A percentile compares a stretch with the other conserved stretches of the same genome.
These are phyloP conservation scores for Boleophthalmus pectinirostris DNA, from an alignment of 2,113 vertebrate genomes.

Conservation along the genomic window DNA sequence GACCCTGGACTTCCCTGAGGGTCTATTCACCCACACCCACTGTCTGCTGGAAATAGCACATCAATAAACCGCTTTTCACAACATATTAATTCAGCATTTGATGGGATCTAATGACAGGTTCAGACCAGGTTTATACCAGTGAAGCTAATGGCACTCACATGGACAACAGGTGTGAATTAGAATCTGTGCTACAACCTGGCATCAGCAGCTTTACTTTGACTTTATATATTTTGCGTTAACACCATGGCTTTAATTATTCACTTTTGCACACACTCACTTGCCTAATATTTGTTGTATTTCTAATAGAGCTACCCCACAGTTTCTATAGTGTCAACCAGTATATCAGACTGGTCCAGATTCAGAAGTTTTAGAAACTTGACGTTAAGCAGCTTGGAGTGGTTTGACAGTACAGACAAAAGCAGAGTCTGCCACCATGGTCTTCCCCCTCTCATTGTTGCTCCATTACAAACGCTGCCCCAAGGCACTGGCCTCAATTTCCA, in stretches of 20 bases:
- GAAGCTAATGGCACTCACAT: neutral
- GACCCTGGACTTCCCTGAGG: constrained; percentile 70
- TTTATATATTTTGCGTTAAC: neutral
- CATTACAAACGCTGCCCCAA: neutral
- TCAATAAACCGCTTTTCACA: constrained; percentile 46
- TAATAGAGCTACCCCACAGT: too few relatives aligned
- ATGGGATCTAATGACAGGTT: neutral
- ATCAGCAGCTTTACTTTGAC: neutral
- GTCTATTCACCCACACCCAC: constrained; percentile 68
- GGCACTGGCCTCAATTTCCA: constrained; percentile 33
- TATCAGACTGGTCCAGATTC: too few relatives aligned
- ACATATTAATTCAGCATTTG: neutral
- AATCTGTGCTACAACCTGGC: too few relatives aligned
- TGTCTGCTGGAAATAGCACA: constrained; percentile 49
- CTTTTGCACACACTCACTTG: too few relatives aligned
- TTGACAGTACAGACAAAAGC: neutral
- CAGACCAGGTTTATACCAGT: neutral
- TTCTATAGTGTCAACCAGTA: too few relatives aligned
- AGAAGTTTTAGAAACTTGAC: too few relatives aligned
- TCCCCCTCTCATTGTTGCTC: neutral
- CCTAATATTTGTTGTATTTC: too few relatives aligned
- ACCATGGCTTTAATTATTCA: too few relatives aligned
- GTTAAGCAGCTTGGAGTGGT: too few relatives aligned
- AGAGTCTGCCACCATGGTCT: neutral
- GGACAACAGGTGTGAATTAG: too few relatives aligned